Evolutionary conservation across 92 coral and sea anemone genomes (phyloP).

Genomic region (Muricea muricata): DNA sequence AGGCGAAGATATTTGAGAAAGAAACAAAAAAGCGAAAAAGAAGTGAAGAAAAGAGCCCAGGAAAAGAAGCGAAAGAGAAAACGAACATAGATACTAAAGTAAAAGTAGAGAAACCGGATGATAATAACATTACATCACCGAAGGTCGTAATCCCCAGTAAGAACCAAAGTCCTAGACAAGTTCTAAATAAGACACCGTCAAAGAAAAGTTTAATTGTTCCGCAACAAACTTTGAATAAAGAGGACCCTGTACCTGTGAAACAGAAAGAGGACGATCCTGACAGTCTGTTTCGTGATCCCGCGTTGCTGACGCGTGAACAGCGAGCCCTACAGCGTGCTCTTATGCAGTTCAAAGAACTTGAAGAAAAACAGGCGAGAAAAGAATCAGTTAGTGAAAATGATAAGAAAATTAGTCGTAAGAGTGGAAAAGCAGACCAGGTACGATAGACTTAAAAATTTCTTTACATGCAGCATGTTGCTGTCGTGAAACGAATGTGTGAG

Average conservation of each 20-base stretch:
- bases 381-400: neutral
- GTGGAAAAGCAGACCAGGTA: neutral
- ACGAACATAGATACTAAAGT: neutral
- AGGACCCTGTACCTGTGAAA: conserved; percentile 74
- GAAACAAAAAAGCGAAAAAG: conserved; percentile 3
- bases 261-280: conserved; percentile 67
- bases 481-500: too few species aligned
- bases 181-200: neutral
- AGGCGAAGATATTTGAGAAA: conserved; percentile 25
- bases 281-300: conserved; percentile 94
- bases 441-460: neutral
- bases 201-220: neutral
- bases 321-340: conserved; percentile 97
- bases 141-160: neutral
- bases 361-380: conserved; percentile 60
- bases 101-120: conserved; percentile 9
- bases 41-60: neutral
- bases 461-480: too few species aligned
- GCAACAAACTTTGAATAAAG: conserved; percentile 52
- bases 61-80: neutral
- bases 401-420: too few species aligned
- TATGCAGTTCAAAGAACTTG: conserved; percentile 94
- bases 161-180: neutral
- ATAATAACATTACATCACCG: neutral
- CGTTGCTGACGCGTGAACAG: conserved; percentile 96